Evolutionary conservation across 2,797 vertebrate species (phyloP).

Genomic region (Mormyrus hasselquistii): DNA sequence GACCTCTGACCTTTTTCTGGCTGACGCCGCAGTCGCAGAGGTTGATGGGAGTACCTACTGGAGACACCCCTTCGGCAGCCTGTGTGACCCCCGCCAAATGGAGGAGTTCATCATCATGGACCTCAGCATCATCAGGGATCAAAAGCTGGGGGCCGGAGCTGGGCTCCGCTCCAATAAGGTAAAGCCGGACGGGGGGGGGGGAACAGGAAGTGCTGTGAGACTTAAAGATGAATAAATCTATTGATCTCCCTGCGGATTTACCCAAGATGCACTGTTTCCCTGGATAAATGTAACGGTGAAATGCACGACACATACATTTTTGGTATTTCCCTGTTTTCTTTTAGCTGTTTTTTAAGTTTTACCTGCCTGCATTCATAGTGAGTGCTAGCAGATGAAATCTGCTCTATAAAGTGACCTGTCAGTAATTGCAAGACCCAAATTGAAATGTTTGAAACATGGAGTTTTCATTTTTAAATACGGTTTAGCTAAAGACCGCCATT

Average conservation of each 20-base stretch:
- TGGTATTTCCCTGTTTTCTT: not conserved
- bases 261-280: not conserved
- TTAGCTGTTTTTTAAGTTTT: not conserved
- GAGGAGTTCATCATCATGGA: conserved; percentile 96
- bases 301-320: not conserved
- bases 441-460: not conserved
- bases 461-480: not conserved
- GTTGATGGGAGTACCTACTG: conserved; percentile 86
- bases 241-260: not conserved
- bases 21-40: conserved; percentile 74
- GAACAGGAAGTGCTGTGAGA: not conserved
- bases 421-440: not conserved
- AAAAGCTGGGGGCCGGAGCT: conserved; percentile 75
- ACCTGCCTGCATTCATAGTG: not conserved
- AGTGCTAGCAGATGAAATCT: not conserved
- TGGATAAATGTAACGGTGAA: not conserved
- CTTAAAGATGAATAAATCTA: not conserved
- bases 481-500: not conserved
- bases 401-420: not conserved
- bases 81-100: conserved; percentile 83
- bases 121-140: conserved; percentile 67
- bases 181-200: conserved; percentile 21
- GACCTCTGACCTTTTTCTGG: conserved; percentile 9
- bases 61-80: conserved; percentile 84
- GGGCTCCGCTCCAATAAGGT: conserved; percentile 85